Evolutionary conservation across 2,888 invertebrate genomes (phyloP).

Genomic region (Cecidostiba fungosa): DNA sequence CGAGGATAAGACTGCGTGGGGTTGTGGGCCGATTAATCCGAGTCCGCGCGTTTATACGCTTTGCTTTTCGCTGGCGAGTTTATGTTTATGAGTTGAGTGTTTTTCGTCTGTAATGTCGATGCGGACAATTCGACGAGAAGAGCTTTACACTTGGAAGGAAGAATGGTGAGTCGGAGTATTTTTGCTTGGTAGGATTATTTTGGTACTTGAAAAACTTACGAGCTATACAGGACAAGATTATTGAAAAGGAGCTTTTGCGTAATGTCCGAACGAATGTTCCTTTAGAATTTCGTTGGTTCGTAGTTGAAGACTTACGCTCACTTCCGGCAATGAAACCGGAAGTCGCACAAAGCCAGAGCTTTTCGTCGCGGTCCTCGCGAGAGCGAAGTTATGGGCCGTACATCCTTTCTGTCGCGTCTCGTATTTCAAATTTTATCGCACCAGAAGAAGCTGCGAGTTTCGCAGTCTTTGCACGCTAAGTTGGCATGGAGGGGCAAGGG

Average conservation of each 20-base stretch:
- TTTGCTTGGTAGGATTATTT: too few relatives aligned
- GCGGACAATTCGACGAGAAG: too few relatives aligned
- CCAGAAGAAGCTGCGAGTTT: slow-evolving; percentile 67
- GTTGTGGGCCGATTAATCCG: slow-evolving; percentile 59
- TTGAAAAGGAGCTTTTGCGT: not conserved
- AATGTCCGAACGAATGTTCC: not conserved
- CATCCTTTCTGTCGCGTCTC: slow-evolving; percentile 73
- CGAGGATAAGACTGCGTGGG: slow-evolving; percentile 75
- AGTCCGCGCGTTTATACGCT: slow-evolving; percentile 6
- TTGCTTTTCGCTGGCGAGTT: not conserved
- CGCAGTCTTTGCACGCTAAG: not conserved
- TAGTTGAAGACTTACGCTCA: not conserved
- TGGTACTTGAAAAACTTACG: too few relatives aligned
- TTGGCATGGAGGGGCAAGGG: not conserved
- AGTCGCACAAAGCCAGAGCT: not conserved
- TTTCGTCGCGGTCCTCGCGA: not conserved
- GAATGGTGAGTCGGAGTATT: too few relatives aligned
- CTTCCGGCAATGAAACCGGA: slow-evolving; percentile 1
- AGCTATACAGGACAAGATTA: too few relatives aligned
- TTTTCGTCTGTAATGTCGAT: too few relatives aligned
- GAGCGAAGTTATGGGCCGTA: slow-evolving; percentile 77
- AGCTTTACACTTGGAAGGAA: too few relatives aligned
- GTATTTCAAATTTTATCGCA: slow-evolving; percentile 79
- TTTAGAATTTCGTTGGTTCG: not conserved
- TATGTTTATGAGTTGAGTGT: too few relatives aligned